A percentile compares a stretch with the other conserved stretches of the same genome.
Conservation (phyloP, 2,888 invertebrate genomes). For the Campoplex capitator region DNA sequence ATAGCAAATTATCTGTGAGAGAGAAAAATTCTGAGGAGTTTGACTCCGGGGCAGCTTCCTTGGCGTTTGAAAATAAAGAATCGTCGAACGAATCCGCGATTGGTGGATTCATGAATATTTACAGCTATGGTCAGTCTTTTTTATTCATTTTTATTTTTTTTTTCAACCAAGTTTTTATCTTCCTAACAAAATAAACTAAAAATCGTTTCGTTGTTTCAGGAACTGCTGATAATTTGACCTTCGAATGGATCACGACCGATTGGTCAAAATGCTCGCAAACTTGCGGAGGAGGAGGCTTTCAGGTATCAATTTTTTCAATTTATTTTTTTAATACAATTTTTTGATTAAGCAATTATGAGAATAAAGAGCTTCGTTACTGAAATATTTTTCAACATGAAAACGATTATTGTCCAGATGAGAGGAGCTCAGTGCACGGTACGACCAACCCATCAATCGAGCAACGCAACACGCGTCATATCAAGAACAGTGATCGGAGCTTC, state of each 20-base stretch:
- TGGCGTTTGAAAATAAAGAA: slow-evolving; percentile 82
- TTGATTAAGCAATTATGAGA: too few species aligned
- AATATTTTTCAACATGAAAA: slow-evolving; percentile 5
- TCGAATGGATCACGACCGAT: slow-evolving; percentile 92
- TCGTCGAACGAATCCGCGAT: slow-evolving; percentile 79
- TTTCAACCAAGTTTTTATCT: background rate
- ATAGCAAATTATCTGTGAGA: slow-evolving; percentile 43
- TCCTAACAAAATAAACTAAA: background rate
- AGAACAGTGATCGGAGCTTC: slow-evolving; percentile 87
- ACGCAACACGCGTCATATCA: slow-evolving; percentile 78
- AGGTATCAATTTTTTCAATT: slow-evolving; percentile 81
- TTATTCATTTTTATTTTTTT: background rate
- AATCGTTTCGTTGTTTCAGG: slow-evolving; percentile 45
- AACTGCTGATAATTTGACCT: slow-evolving; percentile 85
- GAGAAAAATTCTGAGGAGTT: slow-evolving; percentile 56
- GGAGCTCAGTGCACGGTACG: slow-evolving; percentile 90
- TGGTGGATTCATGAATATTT: slow-evolving; percentile 78
- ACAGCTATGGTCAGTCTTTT: slow-evolving; percentile 76
- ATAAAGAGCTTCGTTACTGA: background rate
- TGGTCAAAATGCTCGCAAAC: slow-evolving; percentile 95
- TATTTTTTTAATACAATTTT: slow-evolving; percentile 12
- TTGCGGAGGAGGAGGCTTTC: slow-evolving; percentile 91
- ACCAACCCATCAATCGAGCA: slow-evolving; percentile 82
- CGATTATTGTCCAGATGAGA: slow-evolving; percentile 86
- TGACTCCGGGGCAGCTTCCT: slow-evolving; percentile 62